phyloP scores from a whole-genome alignment of 2,888 invertebrate genomes.

The Smittia aterrima region DNA sequence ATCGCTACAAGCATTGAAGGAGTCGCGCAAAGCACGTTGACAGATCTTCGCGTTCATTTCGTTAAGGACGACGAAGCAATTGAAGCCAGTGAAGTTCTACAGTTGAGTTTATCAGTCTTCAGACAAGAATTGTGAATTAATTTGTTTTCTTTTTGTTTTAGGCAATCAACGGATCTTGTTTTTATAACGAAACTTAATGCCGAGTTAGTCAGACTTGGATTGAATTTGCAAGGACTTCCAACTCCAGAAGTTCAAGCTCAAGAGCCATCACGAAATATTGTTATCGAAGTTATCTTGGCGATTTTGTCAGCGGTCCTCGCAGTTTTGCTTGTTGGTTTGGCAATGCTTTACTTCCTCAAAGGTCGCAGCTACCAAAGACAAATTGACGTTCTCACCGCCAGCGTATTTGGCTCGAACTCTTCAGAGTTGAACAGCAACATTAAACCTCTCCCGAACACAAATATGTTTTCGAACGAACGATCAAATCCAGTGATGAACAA shows the following conservation, averaged over 20 bases:
- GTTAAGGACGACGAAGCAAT: constrained; percentile 58
- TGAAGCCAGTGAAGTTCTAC: constrained; percentile 55
- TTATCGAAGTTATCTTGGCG: constrained; percentile 52
- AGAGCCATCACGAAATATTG: neutral
- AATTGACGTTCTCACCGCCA: constrained; percentile 62
- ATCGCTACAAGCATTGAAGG: constrained; percentile 52
- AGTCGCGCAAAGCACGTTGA: constrained; percentile 51
- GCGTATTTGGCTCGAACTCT: constrained; percentile 63
- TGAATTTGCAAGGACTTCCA: neutral
- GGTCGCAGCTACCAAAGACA: constrained; percentile 60
- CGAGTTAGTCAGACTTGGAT: constrained; percentile 42
- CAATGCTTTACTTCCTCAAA: constrained; percentile 59
- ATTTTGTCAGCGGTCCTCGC: constrained; percentile 58
- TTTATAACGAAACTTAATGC: constrained; percentile 54
- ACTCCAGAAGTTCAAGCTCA: neutral
- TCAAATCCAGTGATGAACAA: constrained; percentile 70
- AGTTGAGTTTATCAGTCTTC: constrained; percentile 51
- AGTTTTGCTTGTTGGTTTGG: constrained; percentile 57
- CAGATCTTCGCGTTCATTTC: constrained; percentile 61
- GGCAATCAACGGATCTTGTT: constrained; percentile 51
- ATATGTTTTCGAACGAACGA: constrained; percentile 67
- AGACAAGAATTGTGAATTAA: neutral
- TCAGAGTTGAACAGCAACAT: constrained; percentile 54
- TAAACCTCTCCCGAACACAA: constrained; percentile 63
- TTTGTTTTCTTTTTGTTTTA: neutral